Evolutionary conservation across 1,140 invertebrate genomes (phyloP).

Genomic region (Cydia amplana): DNA sequence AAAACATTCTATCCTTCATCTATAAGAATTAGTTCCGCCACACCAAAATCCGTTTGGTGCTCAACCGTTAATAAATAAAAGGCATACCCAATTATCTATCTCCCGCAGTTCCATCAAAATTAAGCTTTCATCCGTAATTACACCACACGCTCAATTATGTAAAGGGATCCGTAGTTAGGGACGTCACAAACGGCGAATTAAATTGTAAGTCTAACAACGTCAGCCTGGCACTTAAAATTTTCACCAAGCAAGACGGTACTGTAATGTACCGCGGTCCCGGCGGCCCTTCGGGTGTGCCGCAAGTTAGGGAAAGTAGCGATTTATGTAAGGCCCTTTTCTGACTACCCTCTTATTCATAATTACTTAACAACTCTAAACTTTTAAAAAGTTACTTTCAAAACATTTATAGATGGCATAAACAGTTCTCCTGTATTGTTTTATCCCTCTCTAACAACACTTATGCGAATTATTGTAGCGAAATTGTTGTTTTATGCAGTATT

Average conservation of each 20-base stretch:
- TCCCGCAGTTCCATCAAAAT: slow-evolving; percentile 10
- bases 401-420: no score
- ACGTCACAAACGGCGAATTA: slow-evolving; percentile 44
- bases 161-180: slow-evolving; percentile 31
- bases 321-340: no score
- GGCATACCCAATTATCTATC: slow-evolving; percentile 12
- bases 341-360: not conserved
- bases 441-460: no score
- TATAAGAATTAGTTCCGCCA: not conserved
- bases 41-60: not conserved
- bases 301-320: not conserved
- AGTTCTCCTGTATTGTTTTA: no score
- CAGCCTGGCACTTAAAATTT: slow-evolving; percentile 50
- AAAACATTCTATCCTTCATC: not conserved
- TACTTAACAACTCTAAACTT: no score
- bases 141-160: slow-evolving; percentile 29
- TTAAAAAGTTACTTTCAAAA: no score
- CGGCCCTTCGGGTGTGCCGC: slow-evolving; percentile 37
- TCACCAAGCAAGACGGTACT: slow-evolving; percentile 48
- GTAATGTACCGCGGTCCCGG: slow-evolving; percentile 52
- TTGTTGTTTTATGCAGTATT: no score
- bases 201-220: slow-evolving; percentile 47
- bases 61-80: slow-evolving; percentile 7
- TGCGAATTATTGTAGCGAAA: no score
- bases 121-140: slow-evolving; percentile 27